Base-by-base conservation (phyloP, 2,113 vertebrate species). In the Talpa occidentalis region DNA sequence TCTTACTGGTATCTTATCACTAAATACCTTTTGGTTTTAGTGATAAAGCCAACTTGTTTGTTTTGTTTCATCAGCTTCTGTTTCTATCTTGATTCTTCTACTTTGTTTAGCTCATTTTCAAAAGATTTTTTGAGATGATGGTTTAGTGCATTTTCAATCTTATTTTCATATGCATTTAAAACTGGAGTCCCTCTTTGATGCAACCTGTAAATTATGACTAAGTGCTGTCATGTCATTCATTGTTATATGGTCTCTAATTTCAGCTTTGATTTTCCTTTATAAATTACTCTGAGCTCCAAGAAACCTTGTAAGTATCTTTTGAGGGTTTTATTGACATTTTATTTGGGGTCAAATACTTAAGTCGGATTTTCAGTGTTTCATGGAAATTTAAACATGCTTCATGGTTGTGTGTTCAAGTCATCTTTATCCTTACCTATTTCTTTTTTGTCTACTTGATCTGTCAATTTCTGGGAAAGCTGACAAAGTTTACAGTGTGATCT, bases 261-360 rank as follows among this genome's bases (percentile, higher is more conserved):
- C 66, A 60, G 66, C 80, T 83, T 83, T 76, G 59, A 84, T 86
- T 94, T 92, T 70, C 83, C 70, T 78, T 67, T 47, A 40, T 54
- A 89, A 95, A 67, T 89, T 60, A 73, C 49, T 60, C 78, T 64
- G 22, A 77, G 19, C 30, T 62, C 49, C 42, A 6, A 47, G 37
- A 40, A 14, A 30, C n/a, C 35, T 56, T 24, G 0, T 47, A 62
- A 40, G 8, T 59, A 14, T 66, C 73, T 91, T 89, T 78, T 44
- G 52, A 78, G 47, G 11, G 16, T 76, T 96, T 76, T 83, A 83
- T 7, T 81, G 77, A 94, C 66, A 80, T 87, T 78, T 72, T 83
- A 86, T 67, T 37, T 73, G 47, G 88, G 54, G 30, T 52, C 59
- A 73, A 49, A 72, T 67, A 47, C 14, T 64, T 52, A 30, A 69